Base-by-base conservation (phyloP, 2,113 vertebrate genomes). In the Cygnus atratus region DNA sequence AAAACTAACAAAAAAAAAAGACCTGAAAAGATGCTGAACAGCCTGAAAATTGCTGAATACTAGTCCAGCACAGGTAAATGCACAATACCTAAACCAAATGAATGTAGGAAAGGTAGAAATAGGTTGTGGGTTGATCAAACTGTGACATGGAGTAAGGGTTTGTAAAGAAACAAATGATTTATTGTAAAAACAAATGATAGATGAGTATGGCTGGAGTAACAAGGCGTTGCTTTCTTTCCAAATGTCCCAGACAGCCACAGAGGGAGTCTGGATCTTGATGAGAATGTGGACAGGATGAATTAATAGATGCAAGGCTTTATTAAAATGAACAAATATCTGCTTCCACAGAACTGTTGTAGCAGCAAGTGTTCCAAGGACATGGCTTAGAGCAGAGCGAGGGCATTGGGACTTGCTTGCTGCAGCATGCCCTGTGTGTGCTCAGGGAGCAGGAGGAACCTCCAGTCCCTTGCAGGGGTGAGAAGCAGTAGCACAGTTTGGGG, bases 391-490 rank as follows among this genome's bases (percentile, higher is more conserved):
- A 10, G 44, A 84, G 54, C 0, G 4, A 50, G 48, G 54, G 14
- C 86, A 67, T 62, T 19, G 16, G 22, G 41, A 91, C n/a, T 33
- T 76, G 13, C 58, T 72, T 87, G 21, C 39, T 65, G n/a, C 24
- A 10, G 61, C 3, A 2, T 68, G 48, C 11, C 33, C 17, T 25
- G 8, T 0, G 0, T 57, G 35, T 1, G 0, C 48, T 76, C 39
- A n/a, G 46, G 61, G 66, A 68, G 7, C 20, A 90, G 50, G 77
- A 71, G 20, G 58, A 92, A 35, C 26, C 33, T 87, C 11, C 29
- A 43, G 35, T 70, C 15, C 31, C 44, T 88, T 72, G 48, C 54
- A 68, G 43, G 24, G 22, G 1, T 63, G 43, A 77, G 62, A 63
- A 84, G 48, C 9, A 87, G 22, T 52, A 61, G n/a, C 44, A 61